Percentiles rank a stretch among this genome's conserved stretches.
phyloP scores from a whole-genome alignment of 2,888 invertebrate species.

The Cataglyphis cursor region DNA sequence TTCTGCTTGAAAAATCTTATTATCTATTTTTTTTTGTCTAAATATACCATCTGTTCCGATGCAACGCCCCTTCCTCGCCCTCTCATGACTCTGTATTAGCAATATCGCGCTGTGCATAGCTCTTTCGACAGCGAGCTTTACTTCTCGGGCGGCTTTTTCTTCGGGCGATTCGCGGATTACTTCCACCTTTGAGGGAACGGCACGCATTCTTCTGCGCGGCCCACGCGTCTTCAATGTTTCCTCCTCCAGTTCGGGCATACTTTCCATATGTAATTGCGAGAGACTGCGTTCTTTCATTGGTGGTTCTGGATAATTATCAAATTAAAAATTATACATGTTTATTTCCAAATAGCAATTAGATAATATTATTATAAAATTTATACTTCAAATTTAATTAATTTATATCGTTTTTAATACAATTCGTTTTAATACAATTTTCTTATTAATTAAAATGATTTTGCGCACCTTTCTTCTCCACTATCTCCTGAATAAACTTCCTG shows the following conservation, averaged over 20 bases:
- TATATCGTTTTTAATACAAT: too few relatives aligned
- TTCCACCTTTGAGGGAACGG: background rate
- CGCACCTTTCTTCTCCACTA: slow-evolving; percentile 74
- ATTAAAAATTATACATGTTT: slow-evolving; percentile 14
- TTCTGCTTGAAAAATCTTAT: background rate
- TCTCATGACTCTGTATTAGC: slow-evolving; percentile 80
- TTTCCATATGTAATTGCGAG: background rate
- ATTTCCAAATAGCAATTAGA: background rate
- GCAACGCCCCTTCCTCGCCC: slow-evolving; percentile 77
- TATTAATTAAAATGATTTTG: slow-evolving; percentile 11
- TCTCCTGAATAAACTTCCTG: slow-evolving; percentile 77
- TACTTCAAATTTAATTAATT: background rate
- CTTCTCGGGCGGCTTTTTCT: slow-evolving; percentile 64
- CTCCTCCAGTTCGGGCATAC: background rate
- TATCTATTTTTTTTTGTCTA: background rate
- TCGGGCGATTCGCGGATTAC: slow-evolving; percentile 61
- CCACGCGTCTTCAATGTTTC: background rate
- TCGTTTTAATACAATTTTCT: background rate
- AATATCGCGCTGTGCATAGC: slow-evolving; percentile 66
- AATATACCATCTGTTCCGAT: slow-evolving; percentile 67
- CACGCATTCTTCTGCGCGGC: slow-evolving; percentile 40
- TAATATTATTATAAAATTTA: background rate
- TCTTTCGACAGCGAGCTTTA: slow-evolving; percentile 52
- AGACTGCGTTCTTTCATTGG: background rate
- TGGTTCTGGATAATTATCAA: background rate